Conservation (phyloP, 1,140 invertebrate genomes). For the Rhyzopertha dominica region DNA sequence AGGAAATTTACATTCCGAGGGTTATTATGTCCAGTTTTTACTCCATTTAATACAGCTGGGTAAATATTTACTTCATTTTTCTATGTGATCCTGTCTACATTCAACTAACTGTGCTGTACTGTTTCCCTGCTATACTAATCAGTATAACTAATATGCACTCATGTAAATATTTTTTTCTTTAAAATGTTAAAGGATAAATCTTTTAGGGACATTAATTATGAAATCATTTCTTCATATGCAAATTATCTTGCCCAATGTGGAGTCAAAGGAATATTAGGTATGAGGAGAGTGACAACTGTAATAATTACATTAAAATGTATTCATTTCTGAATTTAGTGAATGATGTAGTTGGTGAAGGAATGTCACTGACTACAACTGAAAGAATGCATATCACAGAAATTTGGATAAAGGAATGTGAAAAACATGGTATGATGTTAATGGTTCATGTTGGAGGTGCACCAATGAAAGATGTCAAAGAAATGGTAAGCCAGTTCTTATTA, state of each 20-base stretch:
- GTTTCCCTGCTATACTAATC: too few species aligned
- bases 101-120: too few species aligned
- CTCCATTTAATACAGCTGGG: slow-evolving; percentile 33
- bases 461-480: slow-evolving; percentile 61
- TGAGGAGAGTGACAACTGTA: too few species aligned
- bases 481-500: too few species aligned
- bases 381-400: slow-evolving; percentile 62
- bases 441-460: slow-evolving; percentile 71
- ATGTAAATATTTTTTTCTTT: too few species aligned
- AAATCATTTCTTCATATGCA: slow-evolving; percentile 57
- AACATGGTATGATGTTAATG: slow-evolving; percentile 60
- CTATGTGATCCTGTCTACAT: too few species aligned
- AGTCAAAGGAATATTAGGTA: slow-evolving; percentile 63
- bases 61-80: slow-evolving; percentile 11
- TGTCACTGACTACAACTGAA: slow-evolving; percentile 62
- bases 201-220: slow-evolving; percentile 50
- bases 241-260: slow-evolving; percentile 54
- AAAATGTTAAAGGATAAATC: too few species aligned
- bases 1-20: slow-evolving; percentile 38
- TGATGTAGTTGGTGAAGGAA: slow-evolving; percentile 73
- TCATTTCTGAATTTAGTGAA: slow-evolving; percentile 53
- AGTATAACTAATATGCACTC: too few species aligned
- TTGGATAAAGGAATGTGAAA: slow-evolving; percentile 58
- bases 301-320: too few species aligned
- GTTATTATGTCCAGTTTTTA: slow-evolving; percentile 35